Base-by-base conservation (phyloP, 2,113 vertebrate species). In the Emydura subglobosa region DNA sequence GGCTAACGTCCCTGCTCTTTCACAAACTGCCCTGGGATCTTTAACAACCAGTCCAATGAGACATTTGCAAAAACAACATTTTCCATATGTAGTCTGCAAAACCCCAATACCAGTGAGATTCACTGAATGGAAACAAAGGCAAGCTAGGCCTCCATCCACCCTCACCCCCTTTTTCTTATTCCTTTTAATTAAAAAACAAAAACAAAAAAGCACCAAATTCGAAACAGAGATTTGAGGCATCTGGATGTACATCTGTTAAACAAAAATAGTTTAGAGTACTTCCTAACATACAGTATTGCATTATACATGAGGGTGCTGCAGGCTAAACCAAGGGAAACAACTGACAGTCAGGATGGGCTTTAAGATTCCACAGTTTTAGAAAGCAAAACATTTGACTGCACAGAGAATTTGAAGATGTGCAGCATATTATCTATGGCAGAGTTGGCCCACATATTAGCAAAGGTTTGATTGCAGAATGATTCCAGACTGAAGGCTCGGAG, bases 241-340 rank as follows among this genome's bases (percentile, higher is more conserved):
- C 96, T 97, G 94, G 86, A 9, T 86, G 80, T 92, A 84, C 96
- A 97, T 97, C 94, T 97, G 94, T 94, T 97, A 94, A 96, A 95
- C 91, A 95, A 96, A 97, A 97, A 96, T 87, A 97, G 95, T 90
- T 89, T 94, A 92, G 55, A 84, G 88, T 85, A 93, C 94, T 94
- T 95, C 89, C 85, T 91, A 95, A 97, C 90, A 85, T 82, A 89
- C 83, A 96, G 89, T 96, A 72, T 86, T 97, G 93, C 95, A 97
- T 97, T 97, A 97, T 95, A 97, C 96, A 97, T 97, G 95, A 97
- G 82, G 47, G 31, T 91, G 85, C 54, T 90, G 94, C 79, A 94
- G 51, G 87, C 85, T 95, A 97, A 90, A 97, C 92, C 87, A 94
- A 91, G 57, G 78, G 85, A 97, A 97, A 94, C 91, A 97, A 96